Evolutionary conservation across 2,113 vertebrate genomes (phyloP).

Genomic region (Perca schrenkii): DNA sequence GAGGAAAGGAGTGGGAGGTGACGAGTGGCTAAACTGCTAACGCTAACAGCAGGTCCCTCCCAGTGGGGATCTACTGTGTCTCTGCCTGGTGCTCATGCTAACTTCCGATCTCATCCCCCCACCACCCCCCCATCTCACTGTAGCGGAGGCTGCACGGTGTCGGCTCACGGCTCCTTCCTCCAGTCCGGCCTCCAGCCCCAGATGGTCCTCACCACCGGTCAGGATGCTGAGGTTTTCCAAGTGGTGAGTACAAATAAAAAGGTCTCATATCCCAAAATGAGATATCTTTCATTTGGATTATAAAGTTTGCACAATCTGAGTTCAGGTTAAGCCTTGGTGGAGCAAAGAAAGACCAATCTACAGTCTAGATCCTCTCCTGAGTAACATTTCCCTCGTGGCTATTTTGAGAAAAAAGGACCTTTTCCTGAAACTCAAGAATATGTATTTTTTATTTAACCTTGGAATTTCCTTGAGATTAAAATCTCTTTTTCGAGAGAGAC

Average conservation of each 20-base stretch:
- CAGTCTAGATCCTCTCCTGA: neutral
- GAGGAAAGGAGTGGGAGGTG: conserved; percentile 69
- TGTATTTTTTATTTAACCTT: too few relatives aligned
- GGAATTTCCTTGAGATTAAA: too few relatives aligned
- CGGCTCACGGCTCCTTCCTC: conserved; percentile 91
- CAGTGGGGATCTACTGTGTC: conserved; percentile 60
- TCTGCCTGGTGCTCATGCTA: conserved; percentile 33
- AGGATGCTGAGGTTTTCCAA: conserved; percentile 88
- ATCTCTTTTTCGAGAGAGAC: too few relatives aligned
- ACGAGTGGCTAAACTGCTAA: conserved; percentile 65
- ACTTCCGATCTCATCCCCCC: conserved; percentile 14
- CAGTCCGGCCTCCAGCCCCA: conserved; percentile 92
- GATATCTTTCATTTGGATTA: neutral
- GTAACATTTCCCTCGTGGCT: too few relatives aligned
- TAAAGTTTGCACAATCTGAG: neutral
- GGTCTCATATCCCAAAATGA: neutral
- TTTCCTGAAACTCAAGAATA: neutral
- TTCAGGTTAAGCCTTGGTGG: neutral
- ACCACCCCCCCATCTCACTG: conserved; percentile 40
- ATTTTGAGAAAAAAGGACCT: neutral
- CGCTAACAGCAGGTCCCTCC: conserved; percentile 71
- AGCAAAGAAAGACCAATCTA: neutral
- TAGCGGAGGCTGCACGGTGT: conserved; percentile 97
- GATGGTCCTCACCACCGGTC: conserved; percentile 91
- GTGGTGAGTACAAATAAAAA: conserved; percentile 89